Base-by-base conservation (phyloP, 1,140 invertebrate genomes). In the Drosophila grimshawi region DNA sequence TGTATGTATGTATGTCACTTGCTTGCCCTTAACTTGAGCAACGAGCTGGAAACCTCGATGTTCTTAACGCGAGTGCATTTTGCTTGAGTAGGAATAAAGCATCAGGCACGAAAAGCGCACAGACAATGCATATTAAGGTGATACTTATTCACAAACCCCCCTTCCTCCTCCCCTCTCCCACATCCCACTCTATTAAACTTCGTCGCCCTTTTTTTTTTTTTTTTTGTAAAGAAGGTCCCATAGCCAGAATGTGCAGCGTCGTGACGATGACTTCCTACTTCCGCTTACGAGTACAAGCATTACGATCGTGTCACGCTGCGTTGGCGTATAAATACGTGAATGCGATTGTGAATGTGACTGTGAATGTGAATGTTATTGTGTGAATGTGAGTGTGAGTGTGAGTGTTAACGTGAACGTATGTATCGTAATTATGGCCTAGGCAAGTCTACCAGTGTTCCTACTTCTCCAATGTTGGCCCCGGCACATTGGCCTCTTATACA, bases 261-360 rank as follows among this genome's bases (percentile, higher is more conserved):
- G 76, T 68, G 70, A 65, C 64, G 48, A 75, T 68, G 37, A 78
- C 66, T 78, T 78, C 76, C 76, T 78, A 74, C 71, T 78, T 78
- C 76, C 76, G 76, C 75, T 69, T 75, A 57, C 46, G 53, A 32
- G 4, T 33, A 49, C 57, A 32, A 11, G 30, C 35, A 33, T 61
- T 60, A 29, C 39, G 66, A 57, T 75, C 72, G 59, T 75, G 59
- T 75, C 72, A 74, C 71, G 71, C 65, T 74, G 71, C 71, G 71
- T 74, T 74, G 71, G 64, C 64, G 64, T 68, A 67, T 48, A 66
- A 52, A 70, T 57, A 57, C 37, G 19, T 51, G 33, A 56, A 68
- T 41, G 48, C 19, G 19, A 19, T 1, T 10, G 19, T 11, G 30
- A 41, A 52, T 63, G 56, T 51, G n/a, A 39, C 37, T 59, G 56